These are phyloP conservation scores for Tautogolabrus adspersus DNA, from an alignment of 2,113 vertebrate species.

Conservation along the genomic window DNA sequence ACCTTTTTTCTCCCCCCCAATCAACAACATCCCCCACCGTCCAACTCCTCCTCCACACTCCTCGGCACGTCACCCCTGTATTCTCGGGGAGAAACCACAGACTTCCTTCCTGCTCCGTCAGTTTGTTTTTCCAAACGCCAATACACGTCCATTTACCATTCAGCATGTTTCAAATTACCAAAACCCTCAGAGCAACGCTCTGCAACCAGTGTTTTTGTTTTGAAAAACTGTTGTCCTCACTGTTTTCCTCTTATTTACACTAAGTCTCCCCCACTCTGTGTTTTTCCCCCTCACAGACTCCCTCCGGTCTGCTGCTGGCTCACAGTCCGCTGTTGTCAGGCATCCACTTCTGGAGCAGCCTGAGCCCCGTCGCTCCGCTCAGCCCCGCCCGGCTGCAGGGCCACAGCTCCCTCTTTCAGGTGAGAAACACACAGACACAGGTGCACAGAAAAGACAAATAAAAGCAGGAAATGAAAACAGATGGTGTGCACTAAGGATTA, in stretches of 20 bases:
- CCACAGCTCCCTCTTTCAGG: conserved; percentile 94
- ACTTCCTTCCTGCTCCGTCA: conserved; percentile 79
- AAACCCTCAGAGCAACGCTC: conserved; percentile 38
- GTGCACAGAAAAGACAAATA: background rate
- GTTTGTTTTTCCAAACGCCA: conserved; percentile 79
- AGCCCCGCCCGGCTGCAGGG: conserved; percentile 96
- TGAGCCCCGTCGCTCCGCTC: conserved; percentile 93
- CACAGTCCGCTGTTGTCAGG: conserved; percentile 94
- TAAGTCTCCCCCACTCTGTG: background rate
- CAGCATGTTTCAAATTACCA: conserved; percentile 66
- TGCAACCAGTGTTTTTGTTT: conserved; percentile 15
- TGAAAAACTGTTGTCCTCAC: conserved; percentile 24
- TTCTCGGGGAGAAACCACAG: conserved; percentile 76
- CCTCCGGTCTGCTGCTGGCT: conserved; percentile 91
- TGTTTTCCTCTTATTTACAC: conserved; percentile 44
- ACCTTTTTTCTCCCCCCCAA: conserved; percentile 4
- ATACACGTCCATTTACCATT: conserved; percentile 64
- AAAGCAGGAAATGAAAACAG: conserved; percentile 1
- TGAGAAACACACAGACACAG: conserved; percentile 68
- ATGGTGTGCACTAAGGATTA: conserved; percentile 4
- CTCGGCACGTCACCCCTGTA: conserved; percentile 61
- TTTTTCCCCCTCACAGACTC: conserved; percentile 85
- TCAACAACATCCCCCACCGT: conserved; percentile 59
- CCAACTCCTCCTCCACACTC: conserved; percentile 6
- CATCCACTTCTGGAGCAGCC: conserved; percentile 98